A percentile compares a stretch with the other conserved stretches of the same genome.
These are phyloP conservation scores for Leuciscus waleckii DNA, from an alignment of 2,797 vertebrate species.

Conservation along the genomic window DNA sequence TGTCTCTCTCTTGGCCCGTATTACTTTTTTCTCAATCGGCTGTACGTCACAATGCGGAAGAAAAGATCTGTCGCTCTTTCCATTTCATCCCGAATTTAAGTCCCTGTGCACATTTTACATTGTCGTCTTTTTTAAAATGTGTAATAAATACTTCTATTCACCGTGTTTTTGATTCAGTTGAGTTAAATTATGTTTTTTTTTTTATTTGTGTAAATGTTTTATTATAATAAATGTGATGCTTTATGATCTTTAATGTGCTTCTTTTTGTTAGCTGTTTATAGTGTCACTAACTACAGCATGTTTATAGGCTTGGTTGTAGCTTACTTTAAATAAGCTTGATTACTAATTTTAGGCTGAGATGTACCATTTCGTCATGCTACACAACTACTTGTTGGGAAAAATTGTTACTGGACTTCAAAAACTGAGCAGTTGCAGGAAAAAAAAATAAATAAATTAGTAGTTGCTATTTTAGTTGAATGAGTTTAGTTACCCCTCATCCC, in stretches of 20 bases:
- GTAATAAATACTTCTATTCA: too few species aligned
- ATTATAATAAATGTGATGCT: too few species aligned
- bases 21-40: not conserved
- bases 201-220: too few species aligned
- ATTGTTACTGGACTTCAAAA: not conserved
- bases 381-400: not conserved
- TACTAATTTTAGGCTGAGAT: not conserved
- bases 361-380: not conserved
- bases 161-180: too few species aligned
- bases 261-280: too few species aligned
- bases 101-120: not conserved
- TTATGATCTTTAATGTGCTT: too few species aligned
- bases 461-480: not conserved
- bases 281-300: too few species aligned
- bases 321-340: constrained; percentile 1
- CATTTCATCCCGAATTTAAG: not conserved
- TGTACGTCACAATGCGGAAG: not conserved
- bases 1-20: not conserved
- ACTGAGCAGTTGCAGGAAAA: not conserved
- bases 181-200: too few species aligned
- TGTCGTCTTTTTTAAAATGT: too few species aligned
- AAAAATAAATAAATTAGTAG: not conserved
- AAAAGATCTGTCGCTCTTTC: not conserved
- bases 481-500: not conserved
- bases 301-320: too few species aligned